A percentile compares a stretch with the other conserved stretches of the same genome.
phyloP scores from a whole-genome alignment of 2,113 vertebrate species.

The Pelecanoides urinatrix region DNA sequence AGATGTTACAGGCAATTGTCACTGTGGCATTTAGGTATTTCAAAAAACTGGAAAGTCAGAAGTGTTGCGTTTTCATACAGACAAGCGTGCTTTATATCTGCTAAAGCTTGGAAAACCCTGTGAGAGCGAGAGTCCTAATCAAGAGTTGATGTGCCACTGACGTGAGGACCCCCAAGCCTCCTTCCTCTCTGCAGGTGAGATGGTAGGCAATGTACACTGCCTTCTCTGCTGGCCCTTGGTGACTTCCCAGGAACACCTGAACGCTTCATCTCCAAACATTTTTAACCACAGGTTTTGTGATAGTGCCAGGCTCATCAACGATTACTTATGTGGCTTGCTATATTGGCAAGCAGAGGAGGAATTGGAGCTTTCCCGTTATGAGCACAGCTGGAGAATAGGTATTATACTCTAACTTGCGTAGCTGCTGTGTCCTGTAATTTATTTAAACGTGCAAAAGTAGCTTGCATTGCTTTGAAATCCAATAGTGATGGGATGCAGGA shows the following conservation, averaged over 20 bases:
- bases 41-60: neutral
- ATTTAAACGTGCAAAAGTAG: neutral
- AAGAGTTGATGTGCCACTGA: neutral
- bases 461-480: neutral
- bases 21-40: neutral
- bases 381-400: neutral
- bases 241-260: neutral
- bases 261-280: neutral
- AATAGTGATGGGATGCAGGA: neutral
- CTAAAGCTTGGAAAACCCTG: neutral
- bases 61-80: neutral
- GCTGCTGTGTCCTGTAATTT: neutral
- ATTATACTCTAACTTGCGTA: neutral
- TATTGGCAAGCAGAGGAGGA: neutral
- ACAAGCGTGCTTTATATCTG: neutral
- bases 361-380: neutral
- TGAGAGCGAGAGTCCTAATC: fast-evolving
- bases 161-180: neutral
- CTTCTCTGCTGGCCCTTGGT: neutral
- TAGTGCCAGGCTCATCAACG: neutral
- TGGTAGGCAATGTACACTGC: neutral
- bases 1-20: constrained; percentile 34
- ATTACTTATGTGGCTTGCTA: neutral
- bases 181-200: no score
- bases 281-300: neutral